Percentiles rank a stretch among this genome's conserved stretches.
phyloP scores from a whole-genome alignment of 2,113 vertebrate species.

The Erinaceus europaeus region DNA sequence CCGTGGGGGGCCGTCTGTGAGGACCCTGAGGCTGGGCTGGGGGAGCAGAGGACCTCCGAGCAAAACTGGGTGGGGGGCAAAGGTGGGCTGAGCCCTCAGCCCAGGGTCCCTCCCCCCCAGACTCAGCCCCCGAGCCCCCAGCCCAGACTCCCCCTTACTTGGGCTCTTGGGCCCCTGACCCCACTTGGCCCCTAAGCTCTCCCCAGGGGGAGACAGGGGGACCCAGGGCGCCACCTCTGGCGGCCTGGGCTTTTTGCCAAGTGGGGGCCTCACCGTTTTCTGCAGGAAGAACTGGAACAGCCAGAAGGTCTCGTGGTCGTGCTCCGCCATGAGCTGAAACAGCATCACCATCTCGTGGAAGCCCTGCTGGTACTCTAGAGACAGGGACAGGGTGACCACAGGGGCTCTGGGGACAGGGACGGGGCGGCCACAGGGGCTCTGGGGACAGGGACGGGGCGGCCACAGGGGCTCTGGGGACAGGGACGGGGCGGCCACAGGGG shows the following conservation, averaged over 20 bases:
- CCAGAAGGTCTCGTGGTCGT: constrained; percentile 71
- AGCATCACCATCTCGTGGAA: constrained; percentile 76
- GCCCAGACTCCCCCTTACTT: no score
- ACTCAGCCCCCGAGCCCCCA: background rate
- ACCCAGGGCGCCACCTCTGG: background rate
- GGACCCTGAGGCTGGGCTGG: no score
- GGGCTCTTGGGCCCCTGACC: background rate
- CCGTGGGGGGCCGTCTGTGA: no score
- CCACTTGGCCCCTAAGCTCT: background rate
- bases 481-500: background rate
- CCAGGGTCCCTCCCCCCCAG: background rate
- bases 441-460: no score
- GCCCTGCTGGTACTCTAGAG: constrained; percentile 72
- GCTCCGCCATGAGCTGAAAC: constrained; percentile 65
- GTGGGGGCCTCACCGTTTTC: constrained; percentile 55
- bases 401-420: background rate
- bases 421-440: background rate
- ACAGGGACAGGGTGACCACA: no score
- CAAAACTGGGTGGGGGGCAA: no score
- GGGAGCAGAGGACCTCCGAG: no score
- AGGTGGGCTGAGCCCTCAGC: no score
- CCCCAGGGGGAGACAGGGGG: background rate
- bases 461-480: background rate
- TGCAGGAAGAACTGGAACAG: constrained; percentile 78
- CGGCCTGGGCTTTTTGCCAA: background rate